Percentiles rank a stretch among this genome's conserved stretches.
These are phyloP conservation scores for Agelaius phoeniceus DNA, from an alignment of 2,113 vertebrate species.

Conservation along the genomic window DNA sequence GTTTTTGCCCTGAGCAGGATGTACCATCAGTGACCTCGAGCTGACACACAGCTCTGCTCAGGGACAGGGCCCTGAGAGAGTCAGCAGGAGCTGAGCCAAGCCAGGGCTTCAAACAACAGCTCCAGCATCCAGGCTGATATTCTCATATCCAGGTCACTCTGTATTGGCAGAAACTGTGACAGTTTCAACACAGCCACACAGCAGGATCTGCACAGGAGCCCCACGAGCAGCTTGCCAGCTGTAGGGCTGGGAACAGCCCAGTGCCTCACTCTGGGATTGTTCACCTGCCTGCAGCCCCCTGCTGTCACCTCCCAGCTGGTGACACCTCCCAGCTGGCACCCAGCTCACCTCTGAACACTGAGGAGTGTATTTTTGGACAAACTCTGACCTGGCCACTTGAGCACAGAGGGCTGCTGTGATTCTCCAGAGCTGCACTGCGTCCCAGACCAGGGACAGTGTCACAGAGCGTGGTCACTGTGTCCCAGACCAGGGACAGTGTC, in stretches of 20 bases:
- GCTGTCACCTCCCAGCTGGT: neutral
- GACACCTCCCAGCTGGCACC: neutral
- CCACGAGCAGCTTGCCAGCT: neutral
- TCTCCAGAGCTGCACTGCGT: neutral
- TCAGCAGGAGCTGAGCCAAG: neutral
- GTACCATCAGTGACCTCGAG: conserved; percentile 20
- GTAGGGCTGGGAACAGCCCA: neutral
- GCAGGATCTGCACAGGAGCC: neutral
- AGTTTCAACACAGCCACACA: neutral
- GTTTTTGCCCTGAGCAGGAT: conserved; percentile 36
- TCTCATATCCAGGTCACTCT: neutral
- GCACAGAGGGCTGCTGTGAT: neutral
- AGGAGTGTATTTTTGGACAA: fast-evolving
- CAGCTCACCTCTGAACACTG: neutral
- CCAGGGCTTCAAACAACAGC: neutral
- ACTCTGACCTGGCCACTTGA: neutral
- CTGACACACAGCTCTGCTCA: neutral
- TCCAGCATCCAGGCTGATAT: neutral
- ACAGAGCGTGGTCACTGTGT: neutral
- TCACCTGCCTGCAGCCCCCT: neutral
- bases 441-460: neutral
- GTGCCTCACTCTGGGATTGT: neutral
- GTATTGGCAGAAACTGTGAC: neutral
- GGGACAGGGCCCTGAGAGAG: neutral
- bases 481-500: too few species aligned